Evolutionary conservation across 2,113 vertebrate genomes (phyloP).

Genomic region (Podilymbus podiceps): DNA sequence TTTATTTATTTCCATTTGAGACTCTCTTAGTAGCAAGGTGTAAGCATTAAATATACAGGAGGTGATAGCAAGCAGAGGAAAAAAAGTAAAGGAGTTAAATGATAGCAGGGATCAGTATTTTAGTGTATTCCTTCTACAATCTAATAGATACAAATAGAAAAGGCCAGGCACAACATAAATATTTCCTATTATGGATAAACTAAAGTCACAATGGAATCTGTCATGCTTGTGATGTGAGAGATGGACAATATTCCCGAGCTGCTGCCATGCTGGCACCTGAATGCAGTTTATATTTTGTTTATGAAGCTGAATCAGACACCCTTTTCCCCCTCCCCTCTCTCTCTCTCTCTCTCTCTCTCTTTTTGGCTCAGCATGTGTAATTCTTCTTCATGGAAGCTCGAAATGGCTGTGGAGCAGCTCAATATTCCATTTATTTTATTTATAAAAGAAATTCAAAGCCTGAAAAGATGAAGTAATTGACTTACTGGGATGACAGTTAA

Average conservation of each 20-base stretch:
- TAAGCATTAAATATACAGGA: constrained; percentile 42
- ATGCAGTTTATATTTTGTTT: constrained; percentile 82
- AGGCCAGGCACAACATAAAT: constrained; percentile 70
- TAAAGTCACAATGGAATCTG: constrained; percentile 78
- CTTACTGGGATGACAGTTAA: constrained; percentile 87
- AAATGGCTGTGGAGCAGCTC: constrained; percentile 80
- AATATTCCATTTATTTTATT: constrained; percentile 90
- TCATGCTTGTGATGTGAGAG: constrained; percentile 79
- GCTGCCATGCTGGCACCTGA: constrained; percentile 71
- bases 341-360: neutral
- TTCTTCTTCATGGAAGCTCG: constrained; percentile 81
- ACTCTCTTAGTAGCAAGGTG: neutral
- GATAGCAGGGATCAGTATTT: constrained; percentile 35
- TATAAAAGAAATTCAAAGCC: constrained; percentile 87
- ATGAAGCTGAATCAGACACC: constrained; percentile 76
- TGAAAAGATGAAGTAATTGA: constrained; percentile 89
- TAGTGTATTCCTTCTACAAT: constrained; percentile 55
- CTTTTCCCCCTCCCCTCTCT: constrained; percentile 35
- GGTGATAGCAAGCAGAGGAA: neutral
- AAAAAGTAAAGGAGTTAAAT: constrained; percentile 24
- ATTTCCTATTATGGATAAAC: constrained; percentile 83
- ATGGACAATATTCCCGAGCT: constrained; percentile 76
- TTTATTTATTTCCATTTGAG: constrained; percentile 1
- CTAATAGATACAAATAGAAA: constrained; percentile 66
- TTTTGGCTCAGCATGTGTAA: constrained; percentile 78